Evolutionary conservation across 2,113 vertebrate species (phyloP), one percentile per base, ranked within the genome.

Genomic region (Symphodus melops): DNA sequence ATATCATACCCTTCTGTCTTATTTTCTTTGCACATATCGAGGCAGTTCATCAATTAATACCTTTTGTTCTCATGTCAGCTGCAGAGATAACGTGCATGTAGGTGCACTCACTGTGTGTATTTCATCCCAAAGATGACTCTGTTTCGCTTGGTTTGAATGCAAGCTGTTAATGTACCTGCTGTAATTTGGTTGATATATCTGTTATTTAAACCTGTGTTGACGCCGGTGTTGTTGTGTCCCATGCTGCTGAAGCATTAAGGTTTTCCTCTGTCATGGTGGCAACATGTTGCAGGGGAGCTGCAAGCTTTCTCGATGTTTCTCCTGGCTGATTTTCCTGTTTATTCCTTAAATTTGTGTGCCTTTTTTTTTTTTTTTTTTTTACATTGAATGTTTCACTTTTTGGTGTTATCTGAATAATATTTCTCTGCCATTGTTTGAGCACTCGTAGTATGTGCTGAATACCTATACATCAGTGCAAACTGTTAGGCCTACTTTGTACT

Each of bases 231-330:
- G 67, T 57, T 42, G 20, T 39, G 59, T 66, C 53, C 58, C 74
- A 64, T 54, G 82, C 63, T 79, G 68, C 59, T 68, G 41, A 48
- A 56, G 57, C 62, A 52, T 87, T 75, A 79, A 54, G 60, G 70
- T 63, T 88, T 80, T 81, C 49, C 68, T 85, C 77, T 69, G 44
- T 88, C 68, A 68, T 46, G 36, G 56, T 55, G 66, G 16, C 62
- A 17, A 28, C 57, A 68, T 56, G 14, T 56, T n/a, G 51, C 20
- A 59, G 46, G 3, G 51, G 69, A 57, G 65, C 78, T 59, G 13
- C 62, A 73, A 16, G 70, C 8, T 21, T 14, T 77, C 20, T 44
- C 73, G 9, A 9, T 44, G n/a, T 66, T 78, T 59, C 19, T 53
- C 1, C 12, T 64, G 3, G 36, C 48, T 54, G 19, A 39, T 79